Evolutionary conservation across 2,113 vertebrate genomes (phyloP).

Genomic region (Channa argus): DNA sequence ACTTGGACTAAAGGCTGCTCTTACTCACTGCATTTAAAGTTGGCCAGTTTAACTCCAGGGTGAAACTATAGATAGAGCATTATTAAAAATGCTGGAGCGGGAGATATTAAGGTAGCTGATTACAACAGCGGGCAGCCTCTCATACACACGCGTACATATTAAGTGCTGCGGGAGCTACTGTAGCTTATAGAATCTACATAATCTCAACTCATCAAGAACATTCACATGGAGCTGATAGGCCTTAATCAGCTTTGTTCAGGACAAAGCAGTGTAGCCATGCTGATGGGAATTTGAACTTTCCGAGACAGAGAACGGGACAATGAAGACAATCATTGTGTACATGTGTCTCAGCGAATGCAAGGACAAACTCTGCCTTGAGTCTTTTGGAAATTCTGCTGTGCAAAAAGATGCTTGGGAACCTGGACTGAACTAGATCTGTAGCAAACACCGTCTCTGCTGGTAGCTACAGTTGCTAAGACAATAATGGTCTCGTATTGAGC

Average conservation of each 20-base stretch:
- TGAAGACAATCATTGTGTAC: too few species aligned
- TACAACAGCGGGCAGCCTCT: conserved; percentile 44
- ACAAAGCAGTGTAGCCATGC: conserved; percentile 4
- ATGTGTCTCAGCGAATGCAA: too few species aligned
- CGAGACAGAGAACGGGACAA: too few species aligned
- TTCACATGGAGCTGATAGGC: conserved; percentile 23
- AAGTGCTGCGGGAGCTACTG: conserved; percentile 27
- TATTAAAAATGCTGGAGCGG: conserved; percentile 48
- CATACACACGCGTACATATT: conserved; percentile 18
- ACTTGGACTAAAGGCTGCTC: conserved; percentile 46
- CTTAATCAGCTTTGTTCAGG: conserved; percentile 18
- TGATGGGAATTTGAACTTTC: too few species aligned
- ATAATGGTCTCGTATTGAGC: too few species aligned
- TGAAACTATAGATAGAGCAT: conserved; percentile 36
- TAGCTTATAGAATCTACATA: conserved; percentile 44
- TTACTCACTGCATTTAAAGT: conserved; percentile 36
- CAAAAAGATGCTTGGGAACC: too few species aligned
- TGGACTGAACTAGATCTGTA: too few species aligned
- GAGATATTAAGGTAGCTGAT: conserved; percentile 54
- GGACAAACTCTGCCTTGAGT: too few species aligned
- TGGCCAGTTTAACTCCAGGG: conserved; percentile 43
- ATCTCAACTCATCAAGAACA: conserved; percentile 14
- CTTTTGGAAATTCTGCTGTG: too few species aligned
- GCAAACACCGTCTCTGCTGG: too few species aligned
- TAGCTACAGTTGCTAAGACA: too few species aligned